Percentiles rank a stretch among this genome's conserved stretches.
Conservation (phyloP, 2,888 invertebrate species). For the Spilarctia lutea region DNA sequence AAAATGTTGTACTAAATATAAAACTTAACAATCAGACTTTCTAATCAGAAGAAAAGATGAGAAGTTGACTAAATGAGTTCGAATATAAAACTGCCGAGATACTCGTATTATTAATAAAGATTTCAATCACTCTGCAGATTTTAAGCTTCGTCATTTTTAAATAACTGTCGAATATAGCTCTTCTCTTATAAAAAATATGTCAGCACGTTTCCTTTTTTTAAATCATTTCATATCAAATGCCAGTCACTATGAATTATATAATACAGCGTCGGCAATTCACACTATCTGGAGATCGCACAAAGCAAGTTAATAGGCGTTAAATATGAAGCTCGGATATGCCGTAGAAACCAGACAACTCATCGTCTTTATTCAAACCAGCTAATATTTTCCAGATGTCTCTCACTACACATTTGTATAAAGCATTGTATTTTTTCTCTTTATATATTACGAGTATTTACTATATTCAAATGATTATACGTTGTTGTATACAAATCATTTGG, state of each 20-base stretch:
- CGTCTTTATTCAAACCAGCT: conserved; percentile 17
- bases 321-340: neutral
- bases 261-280: conserved; percentile 6
- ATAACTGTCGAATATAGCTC: neutral
- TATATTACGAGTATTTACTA: neutral
- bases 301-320: conserved; percentile 22
- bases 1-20: neutral
- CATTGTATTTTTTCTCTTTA: conserved; percentile 14
- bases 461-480: neutral
- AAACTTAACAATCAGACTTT: neutral
- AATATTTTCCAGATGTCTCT: conserved; percentile 20
- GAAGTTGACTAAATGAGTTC: neutral
- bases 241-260: conserved; percentile 4
- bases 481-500: neutral
- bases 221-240: neutral
- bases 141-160: neutral
- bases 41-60: neutral
- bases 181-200: neutral
- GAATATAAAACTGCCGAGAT: neutral
- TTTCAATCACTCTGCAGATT: neutral
- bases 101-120: neutral
- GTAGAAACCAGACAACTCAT: conserved; percentile 18
- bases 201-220: neutral
- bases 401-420: conserved; percentile 17
- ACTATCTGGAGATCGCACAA: conserved; percentile 10